Base-by-base conservation (phyloP, 2,888 invertebrate genomes). In the Nineta flava region DNA sequence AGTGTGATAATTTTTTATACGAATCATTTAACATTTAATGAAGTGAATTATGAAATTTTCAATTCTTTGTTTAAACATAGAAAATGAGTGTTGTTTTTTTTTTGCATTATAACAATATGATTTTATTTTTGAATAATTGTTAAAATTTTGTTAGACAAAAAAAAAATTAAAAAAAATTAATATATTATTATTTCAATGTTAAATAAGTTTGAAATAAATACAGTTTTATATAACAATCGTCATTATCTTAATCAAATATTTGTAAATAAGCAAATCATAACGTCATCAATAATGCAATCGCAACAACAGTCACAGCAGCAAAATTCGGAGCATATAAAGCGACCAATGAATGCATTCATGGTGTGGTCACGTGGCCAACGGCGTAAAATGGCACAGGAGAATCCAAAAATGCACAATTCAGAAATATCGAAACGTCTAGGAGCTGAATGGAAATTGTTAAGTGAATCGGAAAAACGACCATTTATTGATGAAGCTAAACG, bases 331-430 rank as follows among this genome's bases (percentile, higher is more conserved):
- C 80, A 83, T 60, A 82, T 85, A 57, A 85, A 85, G 61, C 68
- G 84, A 50, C 84, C 84, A 40, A 85, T 85, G 84, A 85, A 85
- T 65, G 84, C 84, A 10, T 84, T 84, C 65, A 84, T 85, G 84
- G 91, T 92, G 55, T 92, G 91, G 91, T 88, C 88, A 2, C 70
- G 91, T 32, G 88, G 87, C 6, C 90, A 91, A 65, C 67, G 91
- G 52, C 71, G 90, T 56, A 91, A 91, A 70, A 92, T 92, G 85
- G 91, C 91, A 1, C 90, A 90, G 63, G 91, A 92, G 59, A 90
- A 91, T 65, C 91, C 91, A 1, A 91, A 91, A 68, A 91, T 91
- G 90, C 91, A 91, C 70, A 91, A 91, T 64, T 88, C 87, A 0
- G 91, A 91, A 67, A 91, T 91, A 57, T 86, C 85, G 50, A 91